Evolutionary conservation across 2,888 invertebrate species (phyloP).

Genomic region (Leptinotarsa juncta): DNA sequence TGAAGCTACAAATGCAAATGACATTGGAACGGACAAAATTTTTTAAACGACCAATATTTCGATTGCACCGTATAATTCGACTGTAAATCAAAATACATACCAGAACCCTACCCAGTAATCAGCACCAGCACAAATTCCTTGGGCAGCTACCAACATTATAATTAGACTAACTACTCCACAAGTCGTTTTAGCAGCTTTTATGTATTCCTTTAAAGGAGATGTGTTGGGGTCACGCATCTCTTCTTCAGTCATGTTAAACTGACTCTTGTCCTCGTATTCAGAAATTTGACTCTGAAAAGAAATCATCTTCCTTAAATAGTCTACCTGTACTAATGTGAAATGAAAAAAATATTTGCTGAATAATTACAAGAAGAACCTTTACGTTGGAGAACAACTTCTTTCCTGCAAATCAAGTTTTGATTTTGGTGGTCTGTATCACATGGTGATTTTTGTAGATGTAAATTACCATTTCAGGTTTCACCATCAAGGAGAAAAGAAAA

Average conservation of each 20-base stretch:
- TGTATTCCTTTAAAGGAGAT: slow-evolving; percentile 55
- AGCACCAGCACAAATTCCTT: slow-evolving; percentile 54
- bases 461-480: too few relatives aligned
- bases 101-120: slow-evolving; percentile 61
- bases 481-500: too few relatives aligned
- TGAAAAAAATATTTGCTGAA: too few relatives aligned
- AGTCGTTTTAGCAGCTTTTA: slow-evolving; percentile 51
- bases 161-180: slow-evolving; percentile 46
- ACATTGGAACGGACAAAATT: too few relatives aligned
- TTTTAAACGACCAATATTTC: too few relatives aligned
- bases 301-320: not conserved
- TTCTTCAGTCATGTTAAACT: slow-evolving; percentile 35
- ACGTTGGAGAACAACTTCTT: too few relatives aligned
- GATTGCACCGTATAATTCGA: too few relatives aligned
- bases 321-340: not conserved
- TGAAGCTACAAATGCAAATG: too few relatives aligned
- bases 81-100: slow-evolving; percentile 43
- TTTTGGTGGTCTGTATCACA: too few relatives aligned
- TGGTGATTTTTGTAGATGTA: too few relatives aligned
- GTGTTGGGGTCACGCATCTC: slow-evolving; percentile 41
- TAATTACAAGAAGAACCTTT: too few relatives aligned
- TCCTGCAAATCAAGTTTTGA: too few relatives aligned
- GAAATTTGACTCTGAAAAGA: not conserved
- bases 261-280: not conserved
- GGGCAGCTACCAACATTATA: slow-evolving; percentile 51